These are phyloP conservation scores for Hyposoter dolosus DNA, from an alignment of 2,888 invertebrate genomes.

Conservation along the genomic window DNA sequence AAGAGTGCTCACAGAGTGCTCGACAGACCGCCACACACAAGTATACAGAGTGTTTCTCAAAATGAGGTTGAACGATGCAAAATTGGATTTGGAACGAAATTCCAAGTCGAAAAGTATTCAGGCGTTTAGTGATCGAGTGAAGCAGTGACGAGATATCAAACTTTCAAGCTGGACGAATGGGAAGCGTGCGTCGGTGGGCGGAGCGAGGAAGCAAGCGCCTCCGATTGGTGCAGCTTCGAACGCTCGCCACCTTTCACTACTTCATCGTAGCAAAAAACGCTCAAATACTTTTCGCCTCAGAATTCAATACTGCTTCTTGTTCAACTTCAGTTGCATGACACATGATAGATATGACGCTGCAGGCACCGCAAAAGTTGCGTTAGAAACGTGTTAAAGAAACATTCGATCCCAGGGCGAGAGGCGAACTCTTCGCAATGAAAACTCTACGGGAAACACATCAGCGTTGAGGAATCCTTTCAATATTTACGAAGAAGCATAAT, in stretches of 20 bases:
- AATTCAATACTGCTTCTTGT: neutral
- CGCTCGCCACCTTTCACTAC: neutral
- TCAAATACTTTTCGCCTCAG: neutral
- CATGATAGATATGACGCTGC: neutral
- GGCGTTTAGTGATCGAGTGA: neutral
- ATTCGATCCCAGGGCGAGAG: constrained; percentile 11
- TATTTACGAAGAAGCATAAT: neutral
- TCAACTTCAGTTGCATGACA: neutral
- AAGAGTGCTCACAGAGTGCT: neutral
- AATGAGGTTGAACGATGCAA: neutral
- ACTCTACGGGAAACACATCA: neutral
- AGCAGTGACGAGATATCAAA: neutral
- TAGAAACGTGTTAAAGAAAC: constrained; percentile 20
- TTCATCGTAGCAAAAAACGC: neutral
- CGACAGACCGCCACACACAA: neutral
- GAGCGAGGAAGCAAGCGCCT: neutral
- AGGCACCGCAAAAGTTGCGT: constrained; percentile 13
- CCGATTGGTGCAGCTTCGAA: neutral
- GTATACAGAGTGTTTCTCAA: constrained; percentile 10
- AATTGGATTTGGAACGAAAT: neutral
- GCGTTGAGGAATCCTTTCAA: neutral
- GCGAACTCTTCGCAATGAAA: constrained; percentile 8
- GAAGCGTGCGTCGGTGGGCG: neutral
- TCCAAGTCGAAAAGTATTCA: neutral
- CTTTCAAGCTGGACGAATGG: neutral